phyloP scores from a whole-genome alignment of 2,888 invertebrate species.

The Timema cristinae region DNA sequence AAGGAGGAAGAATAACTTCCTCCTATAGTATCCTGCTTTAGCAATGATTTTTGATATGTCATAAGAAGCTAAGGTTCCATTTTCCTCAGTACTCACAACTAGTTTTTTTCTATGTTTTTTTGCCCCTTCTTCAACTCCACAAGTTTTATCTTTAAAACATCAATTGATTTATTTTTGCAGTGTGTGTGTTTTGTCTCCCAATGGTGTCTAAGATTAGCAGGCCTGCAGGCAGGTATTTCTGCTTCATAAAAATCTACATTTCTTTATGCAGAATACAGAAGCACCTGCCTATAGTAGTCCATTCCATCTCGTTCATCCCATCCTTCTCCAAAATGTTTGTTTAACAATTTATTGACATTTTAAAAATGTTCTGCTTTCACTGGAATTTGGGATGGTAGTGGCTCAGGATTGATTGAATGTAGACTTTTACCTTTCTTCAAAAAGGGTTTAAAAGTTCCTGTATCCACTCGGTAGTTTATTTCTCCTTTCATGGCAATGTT shows the following conservation, averaged over 20 bases:
- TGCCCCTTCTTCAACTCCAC: too few species aligned
- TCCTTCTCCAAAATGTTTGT: constrained; percentile 3
- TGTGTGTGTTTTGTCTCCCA: too few species aligned
- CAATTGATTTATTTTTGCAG: too few species aligned
- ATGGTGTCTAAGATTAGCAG: too few species aligned
- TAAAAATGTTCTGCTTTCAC: neutral
- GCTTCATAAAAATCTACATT: neutral
- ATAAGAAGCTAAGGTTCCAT: too few species aligned
- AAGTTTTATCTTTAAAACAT: too few species aligned
- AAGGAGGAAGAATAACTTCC: too few species aligned
- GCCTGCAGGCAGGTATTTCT: too few species aligned
- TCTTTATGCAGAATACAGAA: neutral
- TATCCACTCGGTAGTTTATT: constrained; percentile 14
- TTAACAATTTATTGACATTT: constrained; percentile 1
- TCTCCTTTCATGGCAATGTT: constrained; percentile 15
- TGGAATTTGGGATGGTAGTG: neutral
- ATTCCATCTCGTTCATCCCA: constrained; percentile 9
- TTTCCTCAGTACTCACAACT: too few species aligned
- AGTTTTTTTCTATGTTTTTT: too few species aligned
- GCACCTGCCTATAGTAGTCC: neutral
- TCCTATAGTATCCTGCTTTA: too few species aligned
- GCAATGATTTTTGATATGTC: too few species aligned
- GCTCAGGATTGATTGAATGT: neutral
- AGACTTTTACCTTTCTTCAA: constrained; percentile 11
- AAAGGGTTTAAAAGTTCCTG: constrained; percentile 13